Conservation (phyloP, 2,888 invertebrate species). For the Podotricha telesiphe region DNA sequence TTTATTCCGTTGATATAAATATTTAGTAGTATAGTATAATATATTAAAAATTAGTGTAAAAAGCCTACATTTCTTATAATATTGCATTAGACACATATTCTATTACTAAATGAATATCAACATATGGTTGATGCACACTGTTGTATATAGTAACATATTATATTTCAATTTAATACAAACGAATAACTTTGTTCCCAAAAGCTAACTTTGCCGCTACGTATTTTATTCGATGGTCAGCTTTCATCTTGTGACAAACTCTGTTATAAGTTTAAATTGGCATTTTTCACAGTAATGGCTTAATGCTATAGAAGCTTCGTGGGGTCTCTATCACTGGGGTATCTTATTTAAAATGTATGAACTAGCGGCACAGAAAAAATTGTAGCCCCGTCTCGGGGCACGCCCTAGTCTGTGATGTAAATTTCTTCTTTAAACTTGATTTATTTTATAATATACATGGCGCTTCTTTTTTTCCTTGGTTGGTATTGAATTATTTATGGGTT, state of each 20-base stretch:
- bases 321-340: conserved; percentile 62
- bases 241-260: conserved; percentile 77
- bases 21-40: too few species aligned
- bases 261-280: conserved; percentile 83
- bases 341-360: conserved; percentile 78
- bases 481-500: background rate
- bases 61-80: too few species aligned
- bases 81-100: too few species aligned
- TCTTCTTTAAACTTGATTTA: conserved; percentile 24
- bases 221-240: conserved; percentile 26
- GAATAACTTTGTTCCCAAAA: background rate
- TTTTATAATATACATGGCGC: conserved; percentile 13
- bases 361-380: conserved; percentile 39
- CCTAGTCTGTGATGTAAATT: conserved; percentile 34
- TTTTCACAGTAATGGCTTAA: conserved; percentile 80
- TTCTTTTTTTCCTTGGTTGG: background rate
- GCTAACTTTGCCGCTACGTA: conserved; percentile 4
- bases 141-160: too few species aligned
- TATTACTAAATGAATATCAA: too few species aligned
- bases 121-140: too few species aligned
- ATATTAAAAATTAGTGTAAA: too few species aligned
- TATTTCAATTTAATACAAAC: background rate
- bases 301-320: conserved; percentile 54
- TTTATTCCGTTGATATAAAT: too few species aligned
- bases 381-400: conserved; percentile 28